These are phyloP conservation scores for Lasiurus cinereus DNA, from an alignment of 2,113 vertebrate species.

Conservation along the genomic window DNA sequence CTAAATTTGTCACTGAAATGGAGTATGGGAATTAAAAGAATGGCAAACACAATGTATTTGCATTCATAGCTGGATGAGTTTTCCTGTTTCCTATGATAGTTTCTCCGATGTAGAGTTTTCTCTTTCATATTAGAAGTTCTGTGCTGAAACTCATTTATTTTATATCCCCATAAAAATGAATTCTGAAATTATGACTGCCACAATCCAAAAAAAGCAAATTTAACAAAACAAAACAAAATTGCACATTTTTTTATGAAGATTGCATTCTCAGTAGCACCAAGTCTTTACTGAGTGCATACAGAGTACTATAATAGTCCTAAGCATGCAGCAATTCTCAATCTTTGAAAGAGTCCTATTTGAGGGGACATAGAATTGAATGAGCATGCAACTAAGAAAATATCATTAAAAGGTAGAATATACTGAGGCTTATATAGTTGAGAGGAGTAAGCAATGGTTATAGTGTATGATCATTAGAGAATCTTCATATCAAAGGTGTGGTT, in stretches of 20 bases:
- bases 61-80: neutral
- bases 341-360: neutral
- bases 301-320: neutral
- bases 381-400: neutral
- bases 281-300: neutral
- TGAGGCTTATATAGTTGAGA: neutral
- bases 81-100: neutral
- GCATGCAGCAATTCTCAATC: neutral
- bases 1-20: neutral
- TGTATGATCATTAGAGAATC: neutral
- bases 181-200: neutral
- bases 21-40: neutral
- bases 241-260: neutral
- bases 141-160: neutral
- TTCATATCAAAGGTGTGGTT: neutral
- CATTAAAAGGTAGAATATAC: neutral
- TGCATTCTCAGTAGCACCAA: neutral
- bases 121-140: neutral
- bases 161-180: neutral
- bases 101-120: neutral
- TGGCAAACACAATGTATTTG: neutral
- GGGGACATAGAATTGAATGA: neutral
- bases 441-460: neutral
- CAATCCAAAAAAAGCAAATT: neutral
- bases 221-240: neutral